Conservation (phyloP, 1,140 invertebrate species). For the Chymomyza costata region DNA sequence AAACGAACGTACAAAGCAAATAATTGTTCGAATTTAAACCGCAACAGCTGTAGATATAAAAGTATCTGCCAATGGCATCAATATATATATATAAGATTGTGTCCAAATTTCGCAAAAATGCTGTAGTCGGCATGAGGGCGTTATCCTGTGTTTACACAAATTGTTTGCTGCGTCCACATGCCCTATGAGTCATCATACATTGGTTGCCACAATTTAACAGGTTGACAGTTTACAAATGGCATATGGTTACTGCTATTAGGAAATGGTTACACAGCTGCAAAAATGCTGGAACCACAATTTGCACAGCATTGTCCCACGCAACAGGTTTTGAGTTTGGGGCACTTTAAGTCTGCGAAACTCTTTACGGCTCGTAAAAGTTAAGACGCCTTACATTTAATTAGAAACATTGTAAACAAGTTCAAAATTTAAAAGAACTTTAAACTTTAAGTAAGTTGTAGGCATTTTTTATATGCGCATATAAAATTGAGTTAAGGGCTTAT, state of each 20-base stretch:
- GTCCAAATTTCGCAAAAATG: conserved; percentile 10
- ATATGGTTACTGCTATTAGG: too few species aligned
- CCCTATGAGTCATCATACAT: conserved; percentile 28
- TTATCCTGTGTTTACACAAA: conserved; percentile 29
- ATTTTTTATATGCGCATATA: too few species aligned
- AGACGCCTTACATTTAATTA: too few species aligned
- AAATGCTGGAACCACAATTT: conserved; percentile 11
- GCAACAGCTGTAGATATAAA: conserved; percentile 1
- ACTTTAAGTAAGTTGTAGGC: too few species aligned
- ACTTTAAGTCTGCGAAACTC: too few species aligned
- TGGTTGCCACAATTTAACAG: conserved; percentile 7
- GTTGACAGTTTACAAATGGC: conserved; percentile 39
- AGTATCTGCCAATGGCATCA: conserved; percentile 23
- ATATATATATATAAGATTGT: not conserved
- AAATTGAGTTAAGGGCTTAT: too few species aligned
- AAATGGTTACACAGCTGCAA: conserved; percentile 31
- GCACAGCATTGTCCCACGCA: conserved; percentile 55
- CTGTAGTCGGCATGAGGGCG: conserved; percentile 15
- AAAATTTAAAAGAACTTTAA: too few species aligned
- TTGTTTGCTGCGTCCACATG: not conserved
- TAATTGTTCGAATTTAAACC: conserved; percentile 21
- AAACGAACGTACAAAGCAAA: conserved; percentile 22
- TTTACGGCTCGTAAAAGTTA: too few species aligned
- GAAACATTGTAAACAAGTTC: too few species aligned
- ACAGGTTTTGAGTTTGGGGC: conserved; percentile 65